phyloP scores from a whole-genome alignment of 2,113 vertebrate species.

The Hipposideros armiger region DNA sequence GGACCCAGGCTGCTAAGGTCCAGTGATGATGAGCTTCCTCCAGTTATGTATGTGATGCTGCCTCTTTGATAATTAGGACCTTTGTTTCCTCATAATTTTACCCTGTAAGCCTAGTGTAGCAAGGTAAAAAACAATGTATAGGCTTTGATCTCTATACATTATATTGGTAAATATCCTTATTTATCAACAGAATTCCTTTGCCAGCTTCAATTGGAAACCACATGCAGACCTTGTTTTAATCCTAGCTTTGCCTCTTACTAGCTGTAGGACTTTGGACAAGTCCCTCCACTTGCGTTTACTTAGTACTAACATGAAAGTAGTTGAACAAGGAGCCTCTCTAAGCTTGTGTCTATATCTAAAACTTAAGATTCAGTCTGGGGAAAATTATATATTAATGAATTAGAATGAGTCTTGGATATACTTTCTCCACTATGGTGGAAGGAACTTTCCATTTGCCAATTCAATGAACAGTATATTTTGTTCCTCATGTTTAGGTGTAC shows the following conservation, averaged over 20 bases:
- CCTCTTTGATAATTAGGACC: neutral
- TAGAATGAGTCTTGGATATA: constrained; percentile 2
- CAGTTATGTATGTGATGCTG: neutral
- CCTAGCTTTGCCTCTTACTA: neutral
- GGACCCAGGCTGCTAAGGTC: neutral
- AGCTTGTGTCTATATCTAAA: neutral
- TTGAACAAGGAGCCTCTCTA: constrained; percentile 6
- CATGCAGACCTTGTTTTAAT: neutral
- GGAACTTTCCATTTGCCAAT: neutral
- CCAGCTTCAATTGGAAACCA: neutral
- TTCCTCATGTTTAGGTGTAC: neutral
- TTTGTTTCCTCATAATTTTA: neutral
- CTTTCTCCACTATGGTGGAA: neutral
- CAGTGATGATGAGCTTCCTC: neutral
- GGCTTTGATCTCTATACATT: neutral
- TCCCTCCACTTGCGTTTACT: neutral
- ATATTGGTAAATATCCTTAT: neutral
- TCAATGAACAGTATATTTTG: neutral
- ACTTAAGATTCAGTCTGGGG: neutral
- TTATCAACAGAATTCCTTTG: neutral
- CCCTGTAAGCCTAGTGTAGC: neutral
- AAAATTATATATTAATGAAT: neutral
- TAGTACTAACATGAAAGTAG: neutral
- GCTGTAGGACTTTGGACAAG: neutral
- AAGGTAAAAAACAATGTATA: neutral